Base-by-base conservation (phyloP, 35 echinoderm and acorn worm species). In the Diadema setosum region DNA sequence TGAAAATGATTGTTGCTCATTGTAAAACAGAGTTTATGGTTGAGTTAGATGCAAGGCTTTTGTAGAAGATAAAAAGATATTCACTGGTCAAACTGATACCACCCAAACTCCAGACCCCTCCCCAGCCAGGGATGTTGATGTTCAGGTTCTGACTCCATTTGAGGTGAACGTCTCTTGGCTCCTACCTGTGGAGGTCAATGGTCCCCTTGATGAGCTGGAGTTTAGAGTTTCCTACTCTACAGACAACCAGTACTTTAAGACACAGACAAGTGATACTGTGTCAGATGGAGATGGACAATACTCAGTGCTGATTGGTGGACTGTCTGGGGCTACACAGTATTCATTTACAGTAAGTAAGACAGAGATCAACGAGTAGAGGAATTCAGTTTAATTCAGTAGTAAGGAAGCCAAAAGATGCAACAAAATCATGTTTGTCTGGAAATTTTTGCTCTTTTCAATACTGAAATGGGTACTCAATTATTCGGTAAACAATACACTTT, bases 21-120 rank as follows among this genome's bases (percentile, higher is more conserved):
- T n/a, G n/a, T n/a, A n/a, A n/a, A n/a, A n/a, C n/a, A n/a, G n/a
- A n/a, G n/a, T n/a, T n/a, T n/a, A n/a, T n/a, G n/a, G n/a, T n/a
- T n/a, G n/a, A n/a, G n/a, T n/a, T n/a, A n/a, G n/a, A n/a, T n/a
- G n/a, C n/a, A n/a, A n/a, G n/a, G n/a, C n/a, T n/a, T n/a, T n/a
- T n/a, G n/a, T n/a, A n/a, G n/a, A n/a, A n/a, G n/a, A n/a, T n/a
- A n/a, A n/a, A n/a, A n/a, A n/a, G n/a, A n/a, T n/a, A n/a, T n/a
- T n/a, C n/a, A n/a, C n/a, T n/a, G n/a, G n/a, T n/a, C n/a, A n/a
- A n/a, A n/a, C n/a, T n/a, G n/a, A n/a, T n/a, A n/a, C n/a, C n/a
- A n/a, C n/a, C 64, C 30, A 4, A 65, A 20, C 11, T 25, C 0
- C 73, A 98, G 95, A 91, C n/a, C 95, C 95, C 0, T 85, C 88